Evolutionary conservation across 1,140 invertebrate genomes (phyloP).

Genomic region (Orius insidiosus): DNA sequence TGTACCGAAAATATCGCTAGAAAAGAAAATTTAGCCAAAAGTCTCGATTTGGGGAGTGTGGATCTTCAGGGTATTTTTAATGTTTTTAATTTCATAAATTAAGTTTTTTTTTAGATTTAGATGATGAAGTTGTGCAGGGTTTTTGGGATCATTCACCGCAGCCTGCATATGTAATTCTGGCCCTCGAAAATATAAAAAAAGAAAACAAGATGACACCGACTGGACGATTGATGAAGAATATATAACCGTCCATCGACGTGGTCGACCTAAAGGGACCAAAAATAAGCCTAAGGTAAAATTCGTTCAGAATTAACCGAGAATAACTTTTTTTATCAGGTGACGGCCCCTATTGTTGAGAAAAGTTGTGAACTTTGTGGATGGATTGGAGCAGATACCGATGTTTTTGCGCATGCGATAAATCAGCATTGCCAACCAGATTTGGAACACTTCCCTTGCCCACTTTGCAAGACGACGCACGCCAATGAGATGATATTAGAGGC

Average conservation of each 20-base stretch:
- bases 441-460: conserved; percentile 14
- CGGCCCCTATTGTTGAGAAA: conserved; percentile 8
- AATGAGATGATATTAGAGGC: conserved; percentile 13
- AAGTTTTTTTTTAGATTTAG: background rate
- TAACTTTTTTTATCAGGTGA: background rate
- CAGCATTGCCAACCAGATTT: conserved; percentile 16
- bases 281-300: conserved; percentile 12
- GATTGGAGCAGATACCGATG: conserved; percentile 13
- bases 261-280: conserved; percentile 15
- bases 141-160: conserved; percentile 11
- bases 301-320: background rate
- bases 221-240: conserved; percentile 18
- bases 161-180: background rate
- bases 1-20: background rate
- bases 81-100: background rate
- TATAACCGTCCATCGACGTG: conserved; percentile 13
- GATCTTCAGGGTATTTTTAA: background rate
- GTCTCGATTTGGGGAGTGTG: too few species aligned
- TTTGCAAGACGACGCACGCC: conserved; percentile 11
- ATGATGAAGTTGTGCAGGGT: conserved; percentile 14
- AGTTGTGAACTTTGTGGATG: conserved; percentile 13
- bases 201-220: conserved; percentile 12
- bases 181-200: conserved; percentile 10
- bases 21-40: too few species aligned
- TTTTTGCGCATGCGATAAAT: conserved; percentile 12